Conservation (phyloP, 2,888 invertebrate genomes). For the Diaperis boleti region DNA sequence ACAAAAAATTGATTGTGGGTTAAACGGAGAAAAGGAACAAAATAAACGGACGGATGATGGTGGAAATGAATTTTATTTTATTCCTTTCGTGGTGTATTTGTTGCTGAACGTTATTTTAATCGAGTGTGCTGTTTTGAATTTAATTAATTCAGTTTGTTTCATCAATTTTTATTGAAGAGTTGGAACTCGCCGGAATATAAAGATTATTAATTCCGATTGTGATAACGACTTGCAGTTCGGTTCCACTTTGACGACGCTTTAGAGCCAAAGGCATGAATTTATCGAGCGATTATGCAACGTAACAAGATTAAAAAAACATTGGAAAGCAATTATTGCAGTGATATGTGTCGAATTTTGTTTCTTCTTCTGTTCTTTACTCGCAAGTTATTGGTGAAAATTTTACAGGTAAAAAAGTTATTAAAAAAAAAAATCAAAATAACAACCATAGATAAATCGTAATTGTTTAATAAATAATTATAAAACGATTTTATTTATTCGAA, state of each 20-base stretch:
- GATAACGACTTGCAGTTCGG: slow-evolving; percentile 1
- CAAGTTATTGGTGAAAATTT: too few species aligned
- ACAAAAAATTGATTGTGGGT: slow-evolving; percentile 11
- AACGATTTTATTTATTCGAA: too few species aligned
- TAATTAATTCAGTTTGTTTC: slow-evolving; percentile 16
- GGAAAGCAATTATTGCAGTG: too few species aligned
- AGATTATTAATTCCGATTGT: slow-evolving; percentile 13
- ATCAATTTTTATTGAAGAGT: slow-evolving; percentile 14
- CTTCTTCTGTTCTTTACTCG: too few species aligned
- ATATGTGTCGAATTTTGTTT: too few species aligned
- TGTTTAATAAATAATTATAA: too few species aligned
- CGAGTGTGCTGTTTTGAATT: slow-evolving; percentile 9
- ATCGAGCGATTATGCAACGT: background rate
- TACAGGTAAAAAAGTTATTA: too few species aligned
- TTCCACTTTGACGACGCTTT: background rate
- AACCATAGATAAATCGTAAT: too few species aligned
- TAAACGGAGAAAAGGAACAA: slow-evolving; percentile 1
- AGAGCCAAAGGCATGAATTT: background rate
- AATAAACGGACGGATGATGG: slow-evolving; percentile 5
- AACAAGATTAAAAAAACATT: too few species aligned
- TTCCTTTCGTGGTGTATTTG: background rate
- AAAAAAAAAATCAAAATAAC: too few species aligned
- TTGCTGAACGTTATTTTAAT: background rate
- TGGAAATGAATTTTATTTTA: slow-evolving; percentile 5
- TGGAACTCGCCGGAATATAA: background rate